Evolutionary conservation across 2,113 vertebrate species (phyloP).

Genomic region (Cyanistes caeruleus): DNA sequence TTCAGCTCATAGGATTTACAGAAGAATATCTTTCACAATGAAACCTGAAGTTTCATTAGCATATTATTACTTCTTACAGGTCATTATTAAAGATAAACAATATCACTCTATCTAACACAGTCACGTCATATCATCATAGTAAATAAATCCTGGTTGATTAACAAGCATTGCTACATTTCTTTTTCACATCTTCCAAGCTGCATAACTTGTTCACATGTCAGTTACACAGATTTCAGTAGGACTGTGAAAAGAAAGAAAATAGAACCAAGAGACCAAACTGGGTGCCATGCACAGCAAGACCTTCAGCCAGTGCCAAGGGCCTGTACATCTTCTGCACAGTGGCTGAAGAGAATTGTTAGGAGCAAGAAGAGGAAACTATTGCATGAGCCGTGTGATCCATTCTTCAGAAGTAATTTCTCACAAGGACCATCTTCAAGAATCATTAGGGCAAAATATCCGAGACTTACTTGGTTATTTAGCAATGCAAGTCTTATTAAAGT

Average conservation of each 20-base stretch:
- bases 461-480: neutral
- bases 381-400: neutral
- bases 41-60: neutral
- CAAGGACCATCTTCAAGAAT: neutral
- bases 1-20: neutral
- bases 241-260: neutral
- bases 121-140: neutral
- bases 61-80: neutral
- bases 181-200: neutral
- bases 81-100: neutral
- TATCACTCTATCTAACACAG: neutral
- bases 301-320: neutral
- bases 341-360: neutral
- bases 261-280: neutral
- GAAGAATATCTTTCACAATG: neutral
- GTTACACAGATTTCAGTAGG: neutral
- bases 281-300: neutral
- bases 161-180: neutral
- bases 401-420: neutral
- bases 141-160: neutral
- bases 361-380: neutral
- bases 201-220: neutral
- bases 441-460: neutral
- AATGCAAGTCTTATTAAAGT: neutral
- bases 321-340: neutral